These are phyloP conservation scores for Oplegnathus fasciatus DNA, from an alignment of 2,113 vertebrate genomes.

Conservation along the genomic window DNA sequence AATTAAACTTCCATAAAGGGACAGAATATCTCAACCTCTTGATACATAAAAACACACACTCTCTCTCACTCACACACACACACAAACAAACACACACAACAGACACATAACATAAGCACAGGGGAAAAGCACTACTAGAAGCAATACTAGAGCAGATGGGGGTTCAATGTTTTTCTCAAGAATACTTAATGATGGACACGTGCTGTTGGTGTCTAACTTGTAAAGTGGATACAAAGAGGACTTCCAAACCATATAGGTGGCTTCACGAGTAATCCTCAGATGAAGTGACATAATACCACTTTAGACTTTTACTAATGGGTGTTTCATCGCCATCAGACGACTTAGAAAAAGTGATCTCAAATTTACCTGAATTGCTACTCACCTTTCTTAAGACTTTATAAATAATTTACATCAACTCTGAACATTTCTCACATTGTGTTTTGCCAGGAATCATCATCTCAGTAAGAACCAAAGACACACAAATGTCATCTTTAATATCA, in stretches of 20 bases:
- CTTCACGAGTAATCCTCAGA: background rate
- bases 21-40: conserved; percentile 2
- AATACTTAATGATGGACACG: background rate
- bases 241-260: background rate
- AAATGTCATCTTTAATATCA: conserved; percentile 25
- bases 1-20: conserved; percentile 43
- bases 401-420: background rate
- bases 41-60: background rate
- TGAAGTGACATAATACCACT: background rate
- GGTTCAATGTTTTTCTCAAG: background rate
- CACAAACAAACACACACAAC: background rate
- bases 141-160: background rate
- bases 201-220: background rate
- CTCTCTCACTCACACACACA: background rate
- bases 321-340: background rate
- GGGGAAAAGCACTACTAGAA: no score
- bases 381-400: background rate
- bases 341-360: background rate
- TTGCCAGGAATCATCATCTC: conserved; percentile 12
- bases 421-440: background rate
- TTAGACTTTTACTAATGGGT: background rate
- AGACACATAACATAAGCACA: no score
- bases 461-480: conserved; percentile 28
- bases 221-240: background rate
- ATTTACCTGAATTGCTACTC: background rate